Evolutionary conservation across 1,140 invertebrate genomes (phyloP).

Genomic region (Drosophila asahinai): DNA sequence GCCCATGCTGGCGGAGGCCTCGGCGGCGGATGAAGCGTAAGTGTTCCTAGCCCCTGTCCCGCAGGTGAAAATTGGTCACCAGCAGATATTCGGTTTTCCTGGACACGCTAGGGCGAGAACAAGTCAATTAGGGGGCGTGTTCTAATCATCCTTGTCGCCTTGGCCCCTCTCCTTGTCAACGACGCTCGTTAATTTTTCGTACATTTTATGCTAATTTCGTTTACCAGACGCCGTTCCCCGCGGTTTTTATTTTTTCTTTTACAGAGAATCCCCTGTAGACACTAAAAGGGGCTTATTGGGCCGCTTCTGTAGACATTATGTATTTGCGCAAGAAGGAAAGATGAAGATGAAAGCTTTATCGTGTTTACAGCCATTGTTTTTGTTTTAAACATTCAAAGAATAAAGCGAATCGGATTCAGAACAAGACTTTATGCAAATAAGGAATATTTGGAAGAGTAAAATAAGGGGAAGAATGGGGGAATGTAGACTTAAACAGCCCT

Average conservation of each 20-base stretch:
- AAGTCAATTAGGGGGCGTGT: slow-evolving; percentile 72
- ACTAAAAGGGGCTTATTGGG: slow-evolving; percentile 37
- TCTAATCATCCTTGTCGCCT: slow-evolving; percentile 33
- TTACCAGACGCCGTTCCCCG: slow-evolving; percentile 53
- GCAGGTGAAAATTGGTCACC: slow-evolving; percentile 20
- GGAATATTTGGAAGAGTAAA: background rate
- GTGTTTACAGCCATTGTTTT: slow-evolving; percentile 14
- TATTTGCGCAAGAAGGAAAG: slow-evolving; percentile 7
- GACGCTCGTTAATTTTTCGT: slow-evolving; percentile 76
- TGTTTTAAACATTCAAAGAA: background rate
- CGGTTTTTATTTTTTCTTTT: slow-evolving; percentile 43
- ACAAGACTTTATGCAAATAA: slow-evolving; percentile 6
- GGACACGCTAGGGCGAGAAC: slow-evolving; percentile 28
- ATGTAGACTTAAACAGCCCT: background rate
- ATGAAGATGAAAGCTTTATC: slow-evolving; percentile 20
- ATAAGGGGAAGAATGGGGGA: background rate
- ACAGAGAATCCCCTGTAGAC: slow-evolving; percentile 37
- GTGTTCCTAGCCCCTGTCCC: slow-evolving; percentile 23
- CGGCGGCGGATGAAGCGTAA: slow-evolving; percentile 84
- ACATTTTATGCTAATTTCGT: slow-evolving; percentile 81
- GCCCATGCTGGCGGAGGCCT: slow-evolving; percentile 70
- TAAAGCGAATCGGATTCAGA: slow-evolving; percentile 1
- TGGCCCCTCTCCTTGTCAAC: slow-evolving; percentile 45
- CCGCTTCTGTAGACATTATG: background rate
- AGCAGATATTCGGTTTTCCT: slow-evolving; percentile 8